Evolutionary conservation across 2,888 invertebrate genomes (phyloP).

Genomic region (Caenorhabditis angaria): DNA sequence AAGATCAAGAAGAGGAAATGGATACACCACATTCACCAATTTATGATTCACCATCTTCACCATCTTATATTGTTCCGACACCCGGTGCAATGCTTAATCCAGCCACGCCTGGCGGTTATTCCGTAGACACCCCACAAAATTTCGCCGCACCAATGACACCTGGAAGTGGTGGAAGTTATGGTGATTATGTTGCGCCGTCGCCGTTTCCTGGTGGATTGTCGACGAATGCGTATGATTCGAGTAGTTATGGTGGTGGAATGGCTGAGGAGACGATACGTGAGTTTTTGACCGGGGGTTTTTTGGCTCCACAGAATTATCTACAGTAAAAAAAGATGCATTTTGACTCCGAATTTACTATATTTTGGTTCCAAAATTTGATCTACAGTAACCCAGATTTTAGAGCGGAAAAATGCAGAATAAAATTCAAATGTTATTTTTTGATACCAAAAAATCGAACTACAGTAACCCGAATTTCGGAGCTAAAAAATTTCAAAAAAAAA

Average conservation of each 20-base stretch:
- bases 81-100: slow-evolving; percentile 55
- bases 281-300: no score
- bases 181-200: slow-evolving; percentile 57
- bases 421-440: no score
- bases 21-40: slow-evolving; percentile 25
- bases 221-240: slow-evolving; percentile 10
- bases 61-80: slow-evolving; percentile 52
- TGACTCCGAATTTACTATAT: no score
- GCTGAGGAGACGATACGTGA: slow-evolving; percentile 42
- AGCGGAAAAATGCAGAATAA: no score
- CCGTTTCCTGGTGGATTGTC: slow-evolving; percentile 24
- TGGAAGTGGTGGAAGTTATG: slow-evolving; percentile 39
- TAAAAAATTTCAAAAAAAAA: neutral
- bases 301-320: no score
- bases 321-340: neutral
- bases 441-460: no score
- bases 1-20: slow-evolving; percentile 16
- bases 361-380: no score
- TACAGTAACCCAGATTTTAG: no score
- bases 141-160: slow-evolving; percentile 61
- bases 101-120: slow-evolving; percentile 49
- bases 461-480: no score
- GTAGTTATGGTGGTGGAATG: neutral
- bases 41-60: slow-evolving; percentile 56
- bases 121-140: slow-evolving; percentile 34